These are phyloP conservation scores for Lagorchestes hirsutus DNA, from an alignment of 2,797 vertebrate species.

Conservation along the genomic window DNA sequence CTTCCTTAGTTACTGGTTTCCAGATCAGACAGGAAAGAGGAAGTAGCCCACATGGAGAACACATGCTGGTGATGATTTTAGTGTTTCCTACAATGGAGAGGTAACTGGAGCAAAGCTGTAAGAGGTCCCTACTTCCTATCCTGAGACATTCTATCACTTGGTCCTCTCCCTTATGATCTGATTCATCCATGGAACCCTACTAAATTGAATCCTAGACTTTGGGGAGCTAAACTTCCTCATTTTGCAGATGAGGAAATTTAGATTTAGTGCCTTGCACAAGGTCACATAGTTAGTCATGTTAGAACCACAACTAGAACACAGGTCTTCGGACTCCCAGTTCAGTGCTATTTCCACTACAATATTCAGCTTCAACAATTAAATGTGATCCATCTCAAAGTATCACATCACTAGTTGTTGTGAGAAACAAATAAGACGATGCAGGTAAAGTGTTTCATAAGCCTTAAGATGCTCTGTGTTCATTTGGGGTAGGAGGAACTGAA, in stretches of 20 bases:
- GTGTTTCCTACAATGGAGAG: neutral
- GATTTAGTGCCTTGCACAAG: neutral
- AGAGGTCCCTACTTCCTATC: slow-evolving; percentile 23
- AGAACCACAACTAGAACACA: neutral
- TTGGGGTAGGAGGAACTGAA: neutral
- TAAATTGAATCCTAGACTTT: neutral
- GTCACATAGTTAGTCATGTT: neutral
- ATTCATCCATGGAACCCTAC: neutral
- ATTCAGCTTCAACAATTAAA: neutral
- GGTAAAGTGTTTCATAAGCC: neutral
- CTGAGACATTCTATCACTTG: neutral
- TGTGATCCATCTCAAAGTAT: neutral
- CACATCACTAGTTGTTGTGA: neutral
- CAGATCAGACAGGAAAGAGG: neutral
- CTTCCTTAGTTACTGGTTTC: slow-evolving; percentile 6
- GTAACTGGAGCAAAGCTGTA: neutral
- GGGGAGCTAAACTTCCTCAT: neutral
- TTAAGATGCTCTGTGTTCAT: neutral
- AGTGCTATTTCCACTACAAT: neutral
- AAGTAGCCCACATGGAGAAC: neutral
- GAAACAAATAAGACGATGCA: neutral
- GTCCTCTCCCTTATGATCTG: neutral
- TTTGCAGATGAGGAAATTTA: neutral
- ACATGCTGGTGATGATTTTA: neutral
- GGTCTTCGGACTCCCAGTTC: neutral